Evolutionary conservation across 2,888 invertebrate genomes (phyloP).

Genomic region (Volucella zonaria): DNA sequence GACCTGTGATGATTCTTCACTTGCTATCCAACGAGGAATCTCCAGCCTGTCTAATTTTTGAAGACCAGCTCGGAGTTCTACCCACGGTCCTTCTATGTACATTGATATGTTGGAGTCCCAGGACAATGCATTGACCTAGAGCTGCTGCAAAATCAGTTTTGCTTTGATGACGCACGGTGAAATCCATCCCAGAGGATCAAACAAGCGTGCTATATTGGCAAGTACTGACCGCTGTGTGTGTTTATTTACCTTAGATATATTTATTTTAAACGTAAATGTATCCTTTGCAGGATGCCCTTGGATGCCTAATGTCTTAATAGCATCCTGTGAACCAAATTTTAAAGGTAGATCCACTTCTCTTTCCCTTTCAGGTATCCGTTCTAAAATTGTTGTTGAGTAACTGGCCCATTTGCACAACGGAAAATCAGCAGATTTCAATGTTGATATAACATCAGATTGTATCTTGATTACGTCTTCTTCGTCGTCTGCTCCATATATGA

Average conservation of each 20-base stretch:
- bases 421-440: conserved; percentile 4
- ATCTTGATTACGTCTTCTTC: conserved; percentile 21
- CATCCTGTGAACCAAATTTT: no score
- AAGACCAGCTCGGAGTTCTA: neutral
- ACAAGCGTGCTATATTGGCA: no score
- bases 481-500: neutral
- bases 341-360: conserved; percentile 10
- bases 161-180: neutral
- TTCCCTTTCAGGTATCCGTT: conserved; percentile 3
- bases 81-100: neutral
- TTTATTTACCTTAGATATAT: neutral
- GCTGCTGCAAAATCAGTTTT: no score
- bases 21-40: conserved; percentile 10
- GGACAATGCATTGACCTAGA: no score
- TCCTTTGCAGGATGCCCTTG: neutral
- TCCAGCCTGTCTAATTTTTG: neutral
- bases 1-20: neutral
- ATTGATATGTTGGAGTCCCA: no score
- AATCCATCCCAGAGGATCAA: neutral
- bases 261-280: neutral
- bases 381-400: conserved; percentile 9
- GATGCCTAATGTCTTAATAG: neutral
- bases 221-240: no score
- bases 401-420: conserved; percentile 18
- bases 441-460: neutral